A percentile compares a stretch with the other conserved stretches of the same genome.
These are phyloP conservation scores for Penaeus vannamei DNA, from an alignment of 1,140 invertebrate genomes.

Conservation along the genomic window DNA sequence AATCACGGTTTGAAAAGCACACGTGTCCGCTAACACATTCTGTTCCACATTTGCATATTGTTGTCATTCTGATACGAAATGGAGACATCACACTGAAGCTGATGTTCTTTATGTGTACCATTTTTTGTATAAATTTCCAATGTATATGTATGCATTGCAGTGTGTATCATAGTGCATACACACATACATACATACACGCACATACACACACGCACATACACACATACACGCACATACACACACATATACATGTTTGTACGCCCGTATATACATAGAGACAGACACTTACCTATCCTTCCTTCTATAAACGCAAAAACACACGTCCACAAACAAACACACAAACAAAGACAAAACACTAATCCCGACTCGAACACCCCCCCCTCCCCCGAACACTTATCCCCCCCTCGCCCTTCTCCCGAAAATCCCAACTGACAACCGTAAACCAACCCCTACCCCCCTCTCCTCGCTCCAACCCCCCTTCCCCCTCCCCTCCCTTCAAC, in stretches of 20 bases:
- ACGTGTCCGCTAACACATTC: too few species aligned
- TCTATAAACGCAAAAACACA: too few species aligned
- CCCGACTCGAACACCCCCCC: too few species aligned
- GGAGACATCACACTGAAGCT: background rate
- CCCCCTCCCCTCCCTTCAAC: too few species aligned
- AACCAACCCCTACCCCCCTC: too few species aligned
- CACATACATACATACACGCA: background rate
- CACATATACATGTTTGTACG: background rate
- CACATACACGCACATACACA: background rate
- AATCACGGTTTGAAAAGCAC: too few species aligned
- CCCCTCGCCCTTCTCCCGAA: too few species aligned
- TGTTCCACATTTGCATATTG: background rate
- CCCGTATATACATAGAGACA: conserved; percentile 1
- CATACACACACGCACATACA: background rate
- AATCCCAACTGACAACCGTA: too few species aligned
- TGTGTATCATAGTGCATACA: background rate
- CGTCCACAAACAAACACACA: too few species aligned
- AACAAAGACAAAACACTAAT: too few species aligned
- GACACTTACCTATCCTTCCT: background rate
- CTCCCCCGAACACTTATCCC: too few species aligned
- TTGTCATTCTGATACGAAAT: background rate
- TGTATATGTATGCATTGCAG: conserved; percentile 2
- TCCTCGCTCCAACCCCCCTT: too few species aligned
- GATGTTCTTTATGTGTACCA: background rate
- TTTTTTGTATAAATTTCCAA: conserved; percentile 1